phyloP scores from a whole-genome alignment of 37 sponge, comb jelly and placozoan genomes.

The Cliona cf. orientalis region DNA sequence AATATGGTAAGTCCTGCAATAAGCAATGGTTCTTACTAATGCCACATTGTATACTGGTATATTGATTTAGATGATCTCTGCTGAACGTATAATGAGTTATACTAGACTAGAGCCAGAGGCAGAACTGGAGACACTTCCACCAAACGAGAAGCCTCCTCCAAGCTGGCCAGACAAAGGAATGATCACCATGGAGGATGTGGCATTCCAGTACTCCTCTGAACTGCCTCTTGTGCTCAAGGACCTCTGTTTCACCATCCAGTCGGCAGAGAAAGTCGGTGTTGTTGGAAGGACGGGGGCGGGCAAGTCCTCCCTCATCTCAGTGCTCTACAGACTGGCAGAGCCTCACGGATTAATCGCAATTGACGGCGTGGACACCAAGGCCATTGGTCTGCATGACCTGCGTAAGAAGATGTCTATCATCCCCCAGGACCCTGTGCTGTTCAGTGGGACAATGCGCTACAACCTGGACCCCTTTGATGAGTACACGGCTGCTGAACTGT shows the following conservation, averaged over 20 bases:
- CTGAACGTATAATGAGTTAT: conserved; percentile 78
- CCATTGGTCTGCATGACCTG: conserved; percentile 84
- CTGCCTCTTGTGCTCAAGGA: conserved; percentile 65
- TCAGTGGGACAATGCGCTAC: conserved; percentile 88
- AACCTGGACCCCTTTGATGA: conserved; percentile 92
- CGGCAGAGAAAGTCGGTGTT: conserved; percentile 86
- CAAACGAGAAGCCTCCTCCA: conserved; percentile 37
- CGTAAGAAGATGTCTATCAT: conserved; percentile 85
- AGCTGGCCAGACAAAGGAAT: conserved; percentile 75
- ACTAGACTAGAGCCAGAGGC: conserved; percentile 55
- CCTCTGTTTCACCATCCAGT: conserved; percentile 46
- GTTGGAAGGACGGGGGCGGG: conserved; percentile 96
- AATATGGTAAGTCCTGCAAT: conserved; percentile 59
- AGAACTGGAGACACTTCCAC: conserved; percentile 37
- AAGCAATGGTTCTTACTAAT: not conserved
- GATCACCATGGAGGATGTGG: conserved; percentile 42
- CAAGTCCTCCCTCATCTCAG: conserved; percentile 85
- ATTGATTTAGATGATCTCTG: conserved; percentile 76
- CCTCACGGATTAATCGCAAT: conserved; percentile 77
- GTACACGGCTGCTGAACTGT: conserved; percentile 70
- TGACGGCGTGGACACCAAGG: conserved; percentile 75
- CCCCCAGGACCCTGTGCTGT: conserved; percentile 92
- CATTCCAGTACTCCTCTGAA: conserved; percentile 44
- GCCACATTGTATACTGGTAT: not conserved
- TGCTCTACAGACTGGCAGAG: conserved; percentile 89